phyloP scores from a whole-genome alignment of 1,140 invertebrate species.

The Solenopsis fugax region DNA sequence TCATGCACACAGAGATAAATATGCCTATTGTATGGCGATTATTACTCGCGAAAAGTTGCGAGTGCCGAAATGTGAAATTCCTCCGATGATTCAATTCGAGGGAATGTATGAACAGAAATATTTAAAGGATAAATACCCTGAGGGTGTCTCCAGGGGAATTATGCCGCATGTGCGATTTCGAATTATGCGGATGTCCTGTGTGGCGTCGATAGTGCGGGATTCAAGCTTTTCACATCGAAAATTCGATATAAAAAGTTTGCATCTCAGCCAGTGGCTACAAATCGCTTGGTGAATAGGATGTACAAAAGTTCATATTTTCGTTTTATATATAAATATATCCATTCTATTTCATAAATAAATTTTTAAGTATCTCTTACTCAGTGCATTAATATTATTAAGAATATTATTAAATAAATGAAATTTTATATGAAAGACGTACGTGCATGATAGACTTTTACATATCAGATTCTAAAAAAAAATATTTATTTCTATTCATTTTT shows the following conservation, averaged over 20 bases:
- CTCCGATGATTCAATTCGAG: slow-evolving; percentile 32
- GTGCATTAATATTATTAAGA: too few relatives aligned
- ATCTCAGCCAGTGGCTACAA: slow-evolving; percentile 20
- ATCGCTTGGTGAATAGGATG: slow-evolving; percentile 19
- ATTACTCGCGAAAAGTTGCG: not conserved
- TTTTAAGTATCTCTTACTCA: too few relatives aligned
- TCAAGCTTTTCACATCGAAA: slow-evolving; percentile 24
- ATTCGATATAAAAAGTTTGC: slow-evolving; percentile 25
- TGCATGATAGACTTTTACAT: too few relatives aligned
- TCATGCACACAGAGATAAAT: slow-evolving; percentile 16
- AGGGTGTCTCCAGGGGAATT: slow-evolving; percentile 52
- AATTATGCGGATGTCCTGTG: slow-evolving; percentile 43
- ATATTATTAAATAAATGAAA: too few relatives aligned
- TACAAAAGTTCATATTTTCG: not conserved
- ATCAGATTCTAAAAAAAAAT: too few relatives aligned
- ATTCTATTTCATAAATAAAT: too few relatives aligned
- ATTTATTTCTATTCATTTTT: too few relatives aligned
- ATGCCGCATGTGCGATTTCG: slow-evolving; percentile 30
- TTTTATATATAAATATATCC: not conserved
- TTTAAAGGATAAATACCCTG: slow-evolving; percentile 43
- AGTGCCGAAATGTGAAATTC: slow-evolving; percentile 39
- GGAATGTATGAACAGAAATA: slow-evolving; percentile 34
- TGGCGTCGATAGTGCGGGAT: not conserved
- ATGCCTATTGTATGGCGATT: not conserved
- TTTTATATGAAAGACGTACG: too few relatives aligned